Conservation (phyloP, 2,888 invertebrate genomes). For the Coremacera marginata region DNA sequence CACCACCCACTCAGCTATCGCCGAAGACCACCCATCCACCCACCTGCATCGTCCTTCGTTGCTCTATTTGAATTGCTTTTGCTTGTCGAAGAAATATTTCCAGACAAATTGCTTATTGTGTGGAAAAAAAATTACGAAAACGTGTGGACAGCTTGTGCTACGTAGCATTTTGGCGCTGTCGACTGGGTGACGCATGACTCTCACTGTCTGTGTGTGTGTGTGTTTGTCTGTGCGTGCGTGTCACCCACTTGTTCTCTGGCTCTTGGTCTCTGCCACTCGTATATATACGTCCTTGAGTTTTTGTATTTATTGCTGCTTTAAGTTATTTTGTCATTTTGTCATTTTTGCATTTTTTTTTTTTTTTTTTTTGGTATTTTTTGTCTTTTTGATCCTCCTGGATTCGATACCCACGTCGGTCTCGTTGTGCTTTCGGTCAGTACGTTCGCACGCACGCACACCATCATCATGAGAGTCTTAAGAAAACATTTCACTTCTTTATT, state of each 20-base stretch:
- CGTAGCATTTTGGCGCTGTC: neutral
- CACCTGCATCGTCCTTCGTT: neutral
- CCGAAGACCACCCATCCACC: too few relatives aligned
- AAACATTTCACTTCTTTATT: too few relatives aligned
- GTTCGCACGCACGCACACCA: too few relatives aligned
- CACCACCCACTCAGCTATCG: too few relatives aligned
- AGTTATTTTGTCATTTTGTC: constrained; percentile 9
- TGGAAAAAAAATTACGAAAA: constrained; percentile 11
- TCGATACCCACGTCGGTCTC: too few relatives aligned
- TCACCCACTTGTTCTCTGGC: neutral
- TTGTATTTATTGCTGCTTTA: neutral
- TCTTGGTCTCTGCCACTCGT: neutral
- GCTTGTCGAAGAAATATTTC: neutral
- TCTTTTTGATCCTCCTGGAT: neutral
- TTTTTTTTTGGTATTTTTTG: neutral
- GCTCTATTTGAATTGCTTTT: neutral
- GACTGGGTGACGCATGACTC: neutral
- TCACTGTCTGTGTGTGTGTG: neutral
- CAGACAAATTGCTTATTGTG: constrained; percentile 14
- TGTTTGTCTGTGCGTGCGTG: neutral
- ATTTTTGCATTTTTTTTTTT: neutral
- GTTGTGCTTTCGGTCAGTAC: too few relatives aligned
- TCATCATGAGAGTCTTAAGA: too few relatives aligned
- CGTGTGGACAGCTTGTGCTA: neutral
- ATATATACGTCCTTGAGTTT: neutral